phyloP scores from a whole-genome alignment of 2,888 invertebrate genomes.

The Cryptus armator region DNA sequence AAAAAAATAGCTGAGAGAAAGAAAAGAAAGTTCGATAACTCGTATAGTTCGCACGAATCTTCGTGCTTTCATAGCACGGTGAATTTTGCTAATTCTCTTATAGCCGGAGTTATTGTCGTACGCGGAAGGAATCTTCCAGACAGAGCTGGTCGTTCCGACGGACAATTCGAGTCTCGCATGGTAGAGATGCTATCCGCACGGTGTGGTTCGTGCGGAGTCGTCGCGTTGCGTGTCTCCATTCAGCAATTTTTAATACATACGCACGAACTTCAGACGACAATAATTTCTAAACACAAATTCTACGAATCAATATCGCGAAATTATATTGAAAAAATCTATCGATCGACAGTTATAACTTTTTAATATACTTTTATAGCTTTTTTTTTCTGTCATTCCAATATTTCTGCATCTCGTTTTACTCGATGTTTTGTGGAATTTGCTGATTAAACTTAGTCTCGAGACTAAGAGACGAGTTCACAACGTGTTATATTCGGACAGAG shows the following conservation, averaged over 20 bases:
- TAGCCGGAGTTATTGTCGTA: constrained; percentile 16
- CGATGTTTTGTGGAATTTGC: background rate
- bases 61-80: constrained; percentile 56
- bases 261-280: too few relatives aligned
- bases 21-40: background rate
- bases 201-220: constrained; percentile 20
- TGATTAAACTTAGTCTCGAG: background rate
- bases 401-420: background rate
- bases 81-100: constrained; percentile 34
- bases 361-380: too few relatives aligned
- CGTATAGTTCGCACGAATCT: constrained; percentile 51
- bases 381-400: background rate
- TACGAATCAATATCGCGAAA: too few relatives aligned
- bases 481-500: background rate
- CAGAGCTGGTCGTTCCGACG: constrained; percentile 20
- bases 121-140: constrained; percentile 54
- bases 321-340: too few relatives aligned
- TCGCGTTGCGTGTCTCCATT: constrained; percentile 53
- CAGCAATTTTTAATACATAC: background rate
- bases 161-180: constrained; percentile 45
- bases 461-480: background rate
- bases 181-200: constrained; percentile 43
- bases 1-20: background rate
- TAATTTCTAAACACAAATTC: too few relatives aligned
- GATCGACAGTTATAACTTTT: too few relatives aligned